Conservation (phyloP, 2,113 vertebrate genomes). For the Equus quagga region DNA sequence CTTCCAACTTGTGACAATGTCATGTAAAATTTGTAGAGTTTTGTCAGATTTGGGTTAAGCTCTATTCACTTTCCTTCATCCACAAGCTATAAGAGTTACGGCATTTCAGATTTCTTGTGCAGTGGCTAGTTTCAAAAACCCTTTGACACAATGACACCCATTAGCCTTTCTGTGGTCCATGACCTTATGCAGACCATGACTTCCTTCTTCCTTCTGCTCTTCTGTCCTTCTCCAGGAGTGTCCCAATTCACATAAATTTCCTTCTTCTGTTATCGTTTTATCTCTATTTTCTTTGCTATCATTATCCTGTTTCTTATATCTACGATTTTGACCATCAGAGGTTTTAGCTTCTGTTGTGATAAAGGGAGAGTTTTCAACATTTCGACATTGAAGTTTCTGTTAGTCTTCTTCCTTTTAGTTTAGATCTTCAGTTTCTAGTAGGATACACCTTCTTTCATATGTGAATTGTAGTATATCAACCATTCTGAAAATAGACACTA, state of each 20-base stretch:
- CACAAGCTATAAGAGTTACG: background rate
- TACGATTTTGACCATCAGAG: background rate
- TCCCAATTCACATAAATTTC: background rate
- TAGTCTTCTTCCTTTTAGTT: background rate
- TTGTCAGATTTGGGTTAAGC: background rate
- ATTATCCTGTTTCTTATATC: background rate
- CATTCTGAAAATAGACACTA: conserved; percentile 34
- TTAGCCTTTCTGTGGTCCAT: background rate
- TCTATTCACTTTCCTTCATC: background rate
- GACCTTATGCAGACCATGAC: background rate
- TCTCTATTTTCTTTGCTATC: conserved; percentile 4
- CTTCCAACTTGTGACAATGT: background rate
- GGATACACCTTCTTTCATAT: background rate
- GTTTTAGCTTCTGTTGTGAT: background rate
- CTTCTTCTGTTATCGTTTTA: background rate
- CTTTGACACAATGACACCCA: background rate
- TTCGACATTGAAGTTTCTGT: background rate
- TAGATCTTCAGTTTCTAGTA: background rate
- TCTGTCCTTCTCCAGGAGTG: background rate
- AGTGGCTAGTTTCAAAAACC: background rate
- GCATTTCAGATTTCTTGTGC: background rate
- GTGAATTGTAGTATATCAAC: conserved; percentile 17
- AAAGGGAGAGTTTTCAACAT: conserved; percentile 10
- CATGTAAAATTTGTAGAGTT: background rate
- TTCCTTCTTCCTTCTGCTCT: background rate